Percentiles rank a stretch among this genome's conserved stretches.
phyloP scores from a whole-genome alignment of 2,113 vertebrate genomes.

The Pheucticus melanocephalus region DNA sequence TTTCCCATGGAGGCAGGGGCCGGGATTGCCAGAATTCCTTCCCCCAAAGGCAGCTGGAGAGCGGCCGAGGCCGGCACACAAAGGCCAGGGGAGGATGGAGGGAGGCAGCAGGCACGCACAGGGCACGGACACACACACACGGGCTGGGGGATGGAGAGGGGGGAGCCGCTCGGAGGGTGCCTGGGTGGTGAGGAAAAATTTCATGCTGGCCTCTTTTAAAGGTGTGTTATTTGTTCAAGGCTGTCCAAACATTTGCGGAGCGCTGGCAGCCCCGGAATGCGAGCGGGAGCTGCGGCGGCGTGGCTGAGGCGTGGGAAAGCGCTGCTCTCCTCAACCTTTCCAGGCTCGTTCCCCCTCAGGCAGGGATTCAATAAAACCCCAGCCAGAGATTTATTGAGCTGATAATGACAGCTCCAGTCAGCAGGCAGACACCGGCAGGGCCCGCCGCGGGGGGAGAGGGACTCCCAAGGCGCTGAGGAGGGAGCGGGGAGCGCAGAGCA shows the following conservation, averaged over 20 bases:
- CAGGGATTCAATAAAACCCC: constrained; percentile 88
- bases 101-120: not conserved
- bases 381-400: constrained; percentile 88
- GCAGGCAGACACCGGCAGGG: constrained; percentile 69
- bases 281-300: constrained; percentile 79
- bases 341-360: constrained; percentile 83
- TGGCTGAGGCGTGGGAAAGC: constrained; percentile 91
- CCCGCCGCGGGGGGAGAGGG: not conserved
- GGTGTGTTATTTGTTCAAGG: constrained; percentile 97
- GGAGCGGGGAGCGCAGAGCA: not conserved
- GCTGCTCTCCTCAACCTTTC: constrained; percentile 90
- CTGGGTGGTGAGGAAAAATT: constrained; percentile 56
- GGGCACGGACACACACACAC: not conserved
- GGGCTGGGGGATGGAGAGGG: not conserved
- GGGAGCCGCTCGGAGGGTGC: not conserved
- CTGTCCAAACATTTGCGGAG: constrained; percentile 97
- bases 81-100: not conserved
- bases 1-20: not conserved
- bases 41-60: not conserved
- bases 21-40: not conserved
- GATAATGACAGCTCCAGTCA: constrained; percentile 89
- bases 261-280: constrained; percentile 90
- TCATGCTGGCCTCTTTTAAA: constrained; percentile 87
- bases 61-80: not conserved
- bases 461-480: not conserved